Percentiles rank a stretch among this genome's conserved stretches.
Evolutionary conservation across 1,140 invertebrate genomes (phyloP).

Genomic region (Procambarus clarkii): DNA sequence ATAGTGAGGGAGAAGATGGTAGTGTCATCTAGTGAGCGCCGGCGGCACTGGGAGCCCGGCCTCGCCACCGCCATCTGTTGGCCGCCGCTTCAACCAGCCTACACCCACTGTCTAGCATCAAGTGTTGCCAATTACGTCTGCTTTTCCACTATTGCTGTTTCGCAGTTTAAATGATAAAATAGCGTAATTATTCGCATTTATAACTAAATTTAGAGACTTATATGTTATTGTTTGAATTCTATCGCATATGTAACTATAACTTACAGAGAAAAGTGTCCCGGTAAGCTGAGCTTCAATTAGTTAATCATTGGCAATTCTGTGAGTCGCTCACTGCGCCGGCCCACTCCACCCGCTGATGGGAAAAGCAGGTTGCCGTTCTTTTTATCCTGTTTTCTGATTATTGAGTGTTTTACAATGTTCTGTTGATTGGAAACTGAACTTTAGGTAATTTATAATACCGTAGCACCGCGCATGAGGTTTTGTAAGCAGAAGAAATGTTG

Average conservation of each 20-base stretch:
- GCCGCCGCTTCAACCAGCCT: too few species aligned
- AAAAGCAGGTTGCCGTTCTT: conserved; percentile 58
- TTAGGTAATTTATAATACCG: background rate
- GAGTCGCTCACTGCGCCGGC: conserved; percentile 56
- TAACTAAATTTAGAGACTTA: background rate
- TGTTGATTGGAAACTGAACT: background rate
- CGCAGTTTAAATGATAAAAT: background rate
- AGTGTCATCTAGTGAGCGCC: conserved; percentile 8
- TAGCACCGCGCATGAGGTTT: background rate
- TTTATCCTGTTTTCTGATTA: conserved; percentile 39
- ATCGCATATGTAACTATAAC: background rate
- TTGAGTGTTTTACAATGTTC: background rate
- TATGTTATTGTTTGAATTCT: background rate
- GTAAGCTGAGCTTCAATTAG: background rate
- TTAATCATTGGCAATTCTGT: conserved; percentile 47
- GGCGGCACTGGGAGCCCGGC: background rate
- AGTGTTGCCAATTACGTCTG: conserved; percentile 6
- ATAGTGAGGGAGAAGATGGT: background rate
- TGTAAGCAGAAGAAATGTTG: background rate
- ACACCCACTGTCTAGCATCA: background rate
- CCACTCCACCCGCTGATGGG: conserved; percentile 61
- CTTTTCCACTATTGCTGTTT: background rate
- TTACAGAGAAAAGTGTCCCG: background rate
- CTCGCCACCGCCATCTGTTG: conserved; percentile 44
- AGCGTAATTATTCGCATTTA: background rate